These are phyloP conservation scores for Lithophane ornitopus DNA, from an alignment of 2,888 invertebrate genomes.

Conservation along the genomic window DNA sequence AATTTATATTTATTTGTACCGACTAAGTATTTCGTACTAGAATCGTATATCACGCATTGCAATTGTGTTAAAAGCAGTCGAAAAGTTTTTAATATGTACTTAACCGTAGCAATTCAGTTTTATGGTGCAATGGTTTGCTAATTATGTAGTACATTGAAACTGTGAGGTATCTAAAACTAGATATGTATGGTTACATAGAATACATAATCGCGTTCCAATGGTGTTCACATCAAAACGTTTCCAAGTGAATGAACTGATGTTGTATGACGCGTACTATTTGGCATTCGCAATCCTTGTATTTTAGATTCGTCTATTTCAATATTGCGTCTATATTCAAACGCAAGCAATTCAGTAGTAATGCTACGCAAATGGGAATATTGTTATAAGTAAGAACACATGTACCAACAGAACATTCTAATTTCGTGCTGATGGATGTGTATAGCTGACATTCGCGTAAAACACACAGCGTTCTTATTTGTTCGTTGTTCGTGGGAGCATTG, in stretches of 20 bases:
- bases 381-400: conserved; percentile 29
- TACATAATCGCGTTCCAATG: not conserved
- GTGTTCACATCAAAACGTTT: conserved; percentile 6
- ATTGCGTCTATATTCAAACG: conserved; percentile 11
- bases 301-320: conserved; percentile 35
- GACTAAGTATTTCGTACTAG: not conserved
- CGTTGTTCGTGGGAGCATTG: conserved; percentile 53
- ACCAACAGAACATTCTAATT: conserved; percentile 28
- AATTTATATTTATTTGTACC: conserved; percentile 7
- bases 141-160: not conserved
- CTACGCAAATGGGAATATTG: conserved; percentile 23
- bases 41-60: not conserved
- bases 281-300: conserved; percentile 18
- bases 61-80: not conserved
- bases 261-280: not conserved
- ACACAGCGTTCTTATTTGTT: conserved; percentile 16
- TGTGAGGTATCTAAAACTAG: not conserved
- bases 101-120: not conserved
- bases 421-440: not conserved
- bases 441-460: conserved; percentile 18
- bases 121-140: not conserved
- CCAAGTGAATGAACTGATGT: not conserved
- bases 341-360: conserved; percentile 45
- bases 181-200: not conserved
- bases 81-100: not conserved